These are phyloP conservation scores for Pristionchus arcanus DNA, from an alignment of 2,888 invertebrate species.

Conservation along the genomic window DNA sequence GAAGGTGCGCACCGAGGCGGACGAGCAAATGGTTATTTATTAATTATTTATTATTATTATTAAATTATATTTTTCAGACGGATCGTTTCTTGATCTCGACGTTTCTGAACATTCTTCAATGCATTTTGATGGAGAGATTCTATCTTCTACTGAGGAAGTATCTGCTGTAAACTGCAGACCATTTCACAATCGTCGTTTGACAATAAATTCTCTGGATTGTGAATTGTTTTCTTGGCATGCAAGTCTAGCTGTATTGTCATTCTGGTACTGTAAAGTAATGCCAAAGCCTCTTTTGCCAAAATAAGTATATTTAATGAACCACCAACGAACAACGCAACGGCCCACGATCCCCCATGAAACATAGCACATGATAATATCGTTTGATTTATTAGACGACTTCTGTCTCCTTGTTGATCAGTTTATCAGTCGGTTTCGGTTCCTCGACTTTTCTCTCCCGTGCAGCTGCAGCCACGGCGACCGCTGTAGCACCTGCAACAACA, in stretches of 20 bases:
- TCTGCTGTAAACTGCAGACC: neutral
- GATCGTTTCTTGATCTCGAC: neutral
- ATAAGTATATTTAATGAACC: neutral
- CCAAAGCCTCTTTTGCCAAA: too few species aligned
- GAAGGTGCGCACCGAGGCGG: conserved; percentile 32
- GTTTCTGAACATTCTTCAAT: neutral
- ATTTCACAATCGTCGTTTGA: neutral
- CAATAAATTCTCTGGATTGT: conserved; percentile 34
- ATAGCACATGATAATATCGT: neutral
- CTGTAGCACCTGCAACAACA: neutral
- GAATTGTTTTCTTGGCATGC: too few species aligned
- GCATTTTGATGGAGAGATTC: conserved; percentile 44
- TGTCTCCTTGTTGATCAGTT: neutral
- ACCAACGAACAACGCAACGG: neutral
- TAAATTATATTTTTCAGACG: conserved; percentile 15
- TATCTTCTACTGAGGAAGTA: conserved; percentile 12
- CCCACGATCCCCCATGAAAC: neutral
- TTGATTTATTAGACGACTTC: neutral
- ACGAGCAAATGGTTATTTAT: neutral
- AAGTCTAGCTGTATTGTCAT: too few species aligned
- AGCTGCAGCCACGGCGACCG: neutral
- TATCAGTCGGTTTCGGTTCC: neutral
- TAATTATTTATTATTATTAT: neutral
- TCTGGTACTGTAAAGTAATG: too few species aligned
- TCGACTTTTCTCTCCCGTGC: neutral